A percentile compares a stretch with the other conserved stretches of the same genome.
Conservation (phyloP, 2,888 invertebrate genomes). For the Liodrosophila aerea region DNA sequence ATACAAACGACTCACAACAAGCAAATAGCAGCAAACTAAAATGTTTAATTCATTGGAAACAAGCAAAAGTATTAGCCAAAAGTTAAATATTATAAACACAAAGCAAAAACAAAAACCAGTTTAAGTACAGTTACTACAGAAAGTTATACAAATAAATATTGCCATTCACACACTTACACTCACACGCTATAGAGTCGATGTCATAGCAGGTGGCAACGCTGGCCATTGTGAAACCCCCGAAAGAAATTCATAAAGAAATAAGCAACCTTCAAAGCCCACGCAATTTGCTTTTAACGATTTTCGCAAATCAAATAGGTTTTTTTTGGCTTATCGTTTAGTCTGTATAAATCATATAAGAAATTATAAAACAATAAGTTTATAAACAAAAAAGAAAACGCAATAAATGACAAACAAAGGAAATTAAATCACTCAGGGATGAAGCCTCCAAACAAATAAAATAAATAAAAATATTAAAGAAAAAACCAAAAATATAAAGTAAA, state of each 20-base stretch:
- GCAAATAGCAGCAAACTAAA: constrained; percentile 28
- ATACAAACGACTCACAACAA: constrained; percentile 10
- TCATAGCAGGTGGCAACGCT: no score
- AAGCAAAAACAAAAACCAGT: constrained; percentile 21
- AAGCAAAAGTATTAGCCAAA: constrained; percentile 69
- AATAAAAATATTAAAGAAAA: constrained; percentile 51
- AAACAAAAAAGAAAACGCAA: constrained; percentile 69
- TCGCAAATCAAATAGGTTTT: constrained; percentile 29
- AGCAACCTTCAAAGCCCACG: constrained; percentile 62
- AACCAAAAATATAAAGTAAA: constrained; percentile 74
- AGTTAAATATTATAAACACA: constrained; percentile 37
- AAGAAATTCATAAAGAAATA: constrained; percentile 57
- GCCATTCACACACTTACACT: no score
- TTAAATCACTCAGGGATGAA: constrained; percentile 82
- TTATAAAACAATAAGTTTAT: constrained; percentile 76
- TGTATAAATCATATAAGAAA: constrained; percentile 61
- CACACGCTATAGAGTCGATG: no score
- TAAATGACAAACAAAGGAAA: constrained; percentile 79
- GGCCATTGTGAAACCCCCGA: constrained; percentile 3
- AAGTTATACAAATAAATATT: not conserved
- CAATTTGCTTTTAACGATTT: constrained; percentile 26
- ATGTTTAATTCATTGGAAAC: constrained; percentile 29
- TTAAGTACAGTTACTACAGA: constrained; percentile 67
- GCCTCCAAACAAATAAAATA: constrained; percentile 81
- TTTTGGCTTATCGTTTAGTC: constrained; percentile 22